phyloP scores from a whole-genome alignment of 1,140 invertebrate genomes.

The Leptonema lineaticorne region DNA sequence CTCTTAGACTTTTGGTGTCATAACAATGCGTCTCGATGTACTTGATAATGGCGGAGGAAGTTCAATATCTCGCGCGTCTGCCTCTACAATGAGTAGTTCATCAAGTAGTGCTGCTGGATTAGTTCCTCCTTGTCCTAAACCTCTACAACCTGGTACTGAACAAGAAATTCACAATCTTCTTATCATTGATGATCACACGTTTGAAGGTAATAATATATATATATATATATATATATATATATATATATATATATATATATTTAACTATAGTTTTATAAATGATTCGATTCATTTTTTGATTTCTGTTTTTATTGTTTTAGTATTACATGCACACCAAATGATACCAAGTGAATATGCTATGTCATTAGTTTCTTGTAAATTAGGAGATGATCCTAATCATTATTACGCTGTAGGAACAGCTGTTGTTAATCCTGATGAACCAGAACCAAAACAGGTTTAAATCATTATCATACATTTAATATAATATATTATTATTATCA shows the following conservation, averaged over 20 bases:
- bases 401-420: conserved; percentile 97
- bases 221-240: background rate
- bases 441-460: conserved; percentile 79
- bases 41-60: conserved; percentile 70
- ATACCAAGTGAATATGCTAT: conserved; percentile 86
- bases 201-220: conserved; percentile 74
- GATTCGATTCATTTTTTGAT: background rate
- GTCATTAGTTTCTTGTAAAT: conserved; percentile 83
- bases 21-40: conserved; percentile 86
- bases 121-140: conserved; percentile 65
- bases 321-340: conserved; percentile 91
- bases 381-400: conserved; percentile 88
- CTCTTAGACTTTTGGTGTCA: conserved; percentile 86
- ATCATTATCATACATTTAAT: conserved; percentile 45
- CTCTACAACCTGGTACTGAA: conserved; percentile 81
- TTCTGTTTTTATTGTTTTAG: conserved; percentile 49
- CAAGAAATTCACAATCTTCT: conserved; percentile 91
- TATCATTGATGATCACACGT: conserved; percentile 95
- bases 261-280: background rate
- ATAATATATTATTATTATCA: background rate
- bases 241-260: background rate
- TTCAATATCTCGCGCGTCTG: conserved; percentile 57
- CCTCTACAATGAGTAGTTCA: conserved; percentile 37
- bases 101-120: conserved; percentile 35
- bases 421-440: conserved; percentile 90